Conservation (phyloP, 1,140 invertebrate genomes). For the Drosophila mayri region DNA sequence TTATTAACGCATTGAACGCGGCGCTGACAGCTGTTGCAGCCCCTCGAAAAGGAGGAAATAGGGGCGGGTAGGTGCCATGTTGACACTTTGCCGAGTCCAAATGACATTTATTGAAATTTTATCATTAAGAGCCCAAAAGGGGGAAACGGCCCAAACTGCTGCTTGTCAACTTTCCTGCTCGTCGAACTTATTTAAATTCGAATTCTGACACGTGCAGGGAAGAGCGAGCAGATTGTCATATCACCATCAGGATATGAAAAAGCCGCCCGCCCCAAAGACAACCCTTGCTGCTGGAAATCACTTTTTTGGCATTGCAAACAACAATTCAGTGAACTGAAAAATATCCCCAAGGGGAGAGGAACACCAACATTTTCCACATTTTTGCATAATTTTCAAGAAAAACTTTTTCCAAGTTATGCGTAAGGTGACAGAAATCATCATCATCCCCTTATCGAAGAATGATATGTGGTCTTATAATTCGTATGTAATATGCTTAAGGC, state of each 20-base stretch:
- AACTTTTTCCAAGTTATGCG: slow-evolving; percentile 57
- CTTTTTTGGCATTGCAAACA: slow-evolving; percentile 66
- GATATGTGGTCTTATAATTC: slow-evolving; percentile 58
- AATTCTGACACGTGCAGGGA: slow-evolving; percentile 59
- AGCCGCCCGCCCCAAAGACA: slow-evolving; percentile 36
- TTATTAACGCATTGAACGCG: slow-evolving; percentile 80
- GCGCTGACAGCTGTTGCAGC: slow-evolving; percentile 64
- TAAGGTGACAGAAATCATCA: slow-evolving; percentile 57
- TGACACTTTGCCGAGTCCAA: slow-evolving; percentile 75
- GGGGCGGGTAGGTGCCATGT: slow-evolving; percentile 63
- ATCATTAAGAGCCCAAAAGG: slow-evolving; percentile 61
- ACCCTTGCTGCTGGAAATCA: slow-evolving; percentile 69
- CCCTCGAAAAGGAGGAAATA: background rate
- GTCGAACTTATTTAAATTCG: slow-evolving; percentile 78
- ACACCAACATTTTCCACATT: slow-evolving; percentile 38
- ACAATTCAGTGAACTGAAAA: slow-evolving; percentile 80
- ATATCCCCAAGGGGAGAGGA: slow-evolving; percentile 70
- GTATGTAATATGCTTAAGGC: slow-evolving; percentile 61
- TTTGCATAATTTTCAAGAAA: slow-evolving; percentile 74
- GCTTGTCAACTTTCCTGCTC: slow-evolving; percentile 69
- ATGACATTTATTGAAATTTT: slow-evolving; percentile 84
- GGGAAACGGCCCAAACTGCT: slow-evolving; percentile 32
- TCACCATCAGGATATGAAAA: slow-evolving; percentile 47
- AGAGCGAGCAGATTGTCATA: slow-evolving; percentile 34
- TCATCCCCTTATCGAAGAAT: slow-evolving; percentile 57